These are phyloP conservation scores for Pyralis farinalis DNA, from an alignment of 2,888 invertebrate genomes.

Conservation along the genomic window DNA sequence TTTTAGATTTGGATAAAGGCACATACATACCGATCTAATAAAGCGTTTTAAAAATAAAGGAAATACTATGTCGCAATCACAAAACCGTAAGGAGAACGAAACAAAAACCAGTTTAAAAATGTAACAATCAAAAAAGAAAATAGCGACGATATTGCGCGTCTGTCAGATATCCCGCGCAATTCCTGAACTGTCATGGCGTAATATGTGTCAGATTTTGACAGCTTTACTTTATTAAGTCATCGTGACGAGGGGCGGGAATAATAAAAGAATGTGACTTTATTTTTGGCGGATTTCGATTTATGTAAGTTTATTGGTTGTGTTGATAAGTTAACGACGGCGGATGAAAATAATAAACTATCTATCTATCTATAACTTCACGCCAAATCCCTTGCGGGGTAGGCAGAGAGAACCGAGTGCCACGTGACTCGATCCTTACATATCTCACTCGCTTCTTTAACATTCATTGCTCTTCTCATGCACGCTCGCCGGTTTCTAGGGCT, in stretches of 20 bases:
- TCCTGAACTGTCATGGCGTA: conserved; percentile 36
- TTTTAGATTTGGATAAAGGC: too few species aligned
- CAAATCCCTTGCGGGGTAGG: too few species aligned
- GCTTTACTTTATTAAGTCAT: conserved; percentile 36
- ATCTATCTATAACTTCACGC: too few species aligned
- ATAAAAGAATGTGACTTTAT: conserved; percentile 5
- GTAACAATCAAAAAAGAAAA: conserved; percentile 11
- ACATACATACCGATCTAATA: too few species aligned
- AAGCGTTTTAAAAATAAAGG: too few species aligned
- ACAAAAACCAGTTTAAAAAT: conserved; percentile 4
- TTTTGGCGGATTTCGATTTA: not conserved
- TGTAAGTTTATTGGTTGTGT: not conserved
- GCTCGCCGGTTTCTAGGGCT: too few species aligned
- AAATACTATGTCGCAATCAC: too few species aligned
- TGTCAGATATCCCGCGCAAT: conserved; percentile 37
- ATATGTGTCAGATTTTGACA: conserved; percentile 42
- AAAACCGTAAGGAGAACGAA: not conserved
- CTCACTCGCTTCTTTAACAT: too few species aligned
- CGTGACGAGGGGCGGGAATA: conserved; percentile 24
- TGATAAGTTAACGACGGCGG: not conserved
- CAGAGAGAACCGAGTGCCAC: too few species aligned
- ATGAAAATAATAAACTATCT: too few species aligned
- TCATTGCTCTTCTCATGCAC: too few species aligned
- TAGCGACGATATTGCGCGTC: conserved; percentile 24
- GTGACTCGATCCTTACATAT: too few species aligned